Conservation (phyloP, 23 tunicate species). For the Styela clava region DNA sequence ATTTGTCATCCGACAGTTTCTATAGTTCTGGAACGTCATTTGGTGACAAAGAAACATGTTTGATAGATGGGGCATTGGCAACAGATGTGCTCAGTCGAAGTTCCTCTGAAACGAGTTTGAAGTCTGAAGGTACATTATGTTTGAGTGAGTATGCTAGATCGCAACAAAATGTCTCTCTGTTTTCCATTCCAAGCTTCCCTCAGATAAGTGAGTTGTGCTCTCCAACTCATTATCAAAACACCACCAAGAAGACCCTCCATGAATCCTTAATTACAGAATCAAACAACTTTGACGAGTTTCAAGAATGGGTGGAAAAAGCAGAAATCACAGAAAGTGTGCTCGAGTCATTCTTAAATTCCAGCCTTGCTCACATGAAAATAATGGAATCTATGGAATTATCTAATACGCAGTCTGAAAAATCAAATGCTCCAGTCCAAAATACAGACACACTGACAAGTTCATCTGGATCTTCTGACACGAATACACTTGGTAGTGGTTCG, state of each 20-base stretch:
- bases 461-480: constrained; percentile 7
- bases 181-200: neutral
- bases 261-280: neutral
- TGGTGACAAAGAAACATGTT: neutral
- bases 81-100: neutral
- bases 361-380: neutral
- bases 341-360: neutral
- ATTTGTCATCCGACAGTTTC: constrained; percentile 15
- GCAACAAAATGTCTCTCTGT: neutral
- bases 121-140: constrained; percentile 3
- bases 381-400: neutral
- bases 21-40: constrained; percentile 5
- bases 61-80: neutral
- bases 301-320: neutral
- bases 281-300: neutral
- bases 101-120: constrained; percentile 6
- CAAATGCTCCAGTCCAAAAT: neutral
- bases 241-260: neutral
- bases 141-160: constrained; percentile 2
- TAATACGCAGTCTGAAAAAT: neutral
- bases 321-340: neutral
- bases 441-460: neutral
- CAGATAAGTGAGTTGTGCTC: neutral
- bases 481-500: constrained; percentile 8
- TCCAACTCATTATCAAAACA: neutral